Evolutionary conservation across 1,140 invertebrate genomes (phyloP).

Genomic region (Brachionus koreanus): DNA sequence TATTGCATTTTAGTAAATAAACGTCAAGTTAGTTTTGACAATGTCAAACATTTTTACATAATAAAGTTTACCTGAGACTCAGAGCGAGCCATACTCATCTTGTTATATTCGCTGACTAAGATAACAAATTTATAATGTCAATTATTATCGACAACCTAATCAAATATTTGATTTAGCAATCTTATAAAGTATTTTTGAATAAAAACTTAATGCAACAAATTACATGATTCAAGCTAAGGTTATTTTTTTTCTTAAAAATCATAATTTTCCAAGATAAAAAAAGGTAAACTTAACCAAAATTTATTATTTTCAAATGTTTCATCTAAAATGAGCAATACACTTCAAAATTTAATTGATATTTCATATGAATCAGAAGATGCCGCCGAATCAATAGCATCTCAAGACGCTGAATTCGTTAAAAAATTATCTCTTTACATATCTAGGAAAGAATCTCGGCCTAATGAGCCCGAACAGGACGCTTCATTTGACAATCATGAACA

Average conservation of each 20-base stretch:
- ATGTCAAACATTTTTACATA: not conserved
- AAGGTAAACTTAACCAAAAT: not conserved
- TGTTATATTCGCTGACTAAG: not conserved
- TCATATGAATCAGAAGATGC: not conserved
- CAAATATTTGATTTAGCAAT: not conserved
- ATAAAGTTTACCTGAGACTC: not conserved
- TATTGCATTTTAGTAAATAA: not conserved
- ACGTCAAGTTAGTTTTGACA: not conserved
- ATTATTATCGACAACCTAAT: not conserved
- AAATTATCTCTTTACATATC: not conserved
- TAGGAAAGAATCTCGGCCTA: not conserved
- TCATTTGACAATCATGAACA: not conserved
- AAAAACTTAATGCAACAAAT: not conserved
- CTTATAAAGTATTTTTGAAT: not conserved
- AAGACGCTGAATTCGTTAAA: not conserved
- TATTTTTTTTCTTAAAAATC: not conserved
- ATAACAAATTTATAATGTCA: not conserved
- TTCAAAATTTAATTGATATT: not conserved
- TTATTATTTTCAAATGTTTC: not conserved
- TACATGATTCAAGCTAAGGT: not conserved
- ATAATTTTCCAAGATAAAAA: not conserved
- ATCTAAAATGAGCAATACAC: not conserved
- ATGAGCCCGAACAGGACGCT: not conserved
- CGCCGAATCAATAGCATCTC: not conserved
- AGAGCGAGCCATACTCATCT: too few species aligned